Evolutionary conservation across 2,888 invertebrate genomes (phyloP).

Genomic region (Cryptophagus acutangulus): DNA sequence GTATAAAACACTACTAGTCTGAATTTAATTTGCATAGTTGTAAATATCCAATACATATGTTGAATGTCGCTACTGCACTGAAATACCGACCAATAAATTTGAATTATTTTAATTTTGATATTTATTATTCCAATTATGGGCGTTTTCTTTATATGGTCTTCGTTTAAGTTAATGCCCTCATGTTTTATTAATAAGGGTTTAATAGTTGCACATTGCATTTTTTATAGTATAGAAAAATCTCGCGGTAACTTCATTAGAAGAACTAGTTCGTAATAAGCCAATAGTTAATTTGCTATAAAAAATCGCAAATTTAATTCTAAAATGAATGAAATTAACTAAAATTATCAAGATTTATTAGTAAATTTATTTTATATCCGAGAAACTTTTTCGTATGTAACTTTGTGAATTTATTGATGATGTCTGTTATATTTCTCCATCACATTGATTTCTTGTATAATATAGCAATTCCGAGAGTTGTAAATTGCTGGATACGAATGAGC

Average conservation of each 20-base stretch:
- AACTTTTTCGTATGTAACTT: no score
- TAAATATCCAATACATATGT: constrained; percentile 38
- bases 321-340: no score
- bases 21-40: constrained; percentile 36
- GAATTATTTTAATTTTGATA: constrained; percentile 39
- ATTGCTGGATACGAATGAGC: constrained; percentile 13
- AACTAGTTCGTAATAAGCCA: no score
- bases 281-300: no score
- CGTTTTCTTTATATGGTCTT: constrained; percentile 36
- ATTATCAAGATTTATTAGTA: no score
- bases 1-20: constrained; percentile 1
- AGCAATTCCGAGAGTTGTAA: constrained; percentile 8
- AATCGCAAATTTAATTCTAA: no score
- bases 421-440: no score
- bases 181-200: constrained; percentile 33
- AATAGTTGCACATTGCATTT: constrained; percentile 25
- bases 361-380: no score
- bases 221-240: constrained; percentile 15
- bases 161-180: constrained; percentile 33
- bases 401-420: no score
- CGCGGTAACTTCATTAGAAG: no score
- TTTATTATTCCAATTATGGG: constrained; percentile 40
- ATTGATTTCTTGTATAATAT: constrained; percentile 10
- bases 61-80: constrained; percentile 36
- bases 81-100: constrained; percentile 38